Evolutionary conservation across 2,888 invertebrate genomes (phyloP).

Genomic region (Megamerina dolium): DNA sequence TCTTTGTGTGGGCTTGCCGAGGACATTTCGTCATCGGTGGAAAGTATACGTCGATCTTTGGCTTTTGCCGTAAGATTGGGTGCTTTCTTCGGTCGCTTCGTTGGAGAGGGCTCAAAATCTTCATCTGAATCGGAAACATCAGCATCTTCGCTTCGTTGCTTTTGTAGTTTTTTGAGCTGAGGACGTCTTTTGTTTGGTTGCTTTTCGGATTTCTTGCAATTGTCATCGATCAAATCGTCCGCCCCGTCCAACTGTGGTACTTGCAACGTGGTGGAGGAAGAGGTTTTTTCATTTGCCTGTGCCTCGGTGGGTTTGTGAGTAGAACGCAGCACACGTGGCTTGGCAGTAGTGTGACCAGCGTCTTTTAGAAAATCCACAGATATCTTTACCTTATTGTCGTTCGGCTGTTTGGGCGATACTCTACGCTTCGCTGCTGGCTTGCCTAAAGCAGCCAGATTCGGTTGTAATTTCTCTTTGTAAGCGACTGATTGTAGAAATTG

Average conservation of each 20-base stretch:
- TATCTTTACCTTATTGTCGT: constrained; percentile 20
- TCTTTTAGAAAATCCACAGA: constrained; percentile 22
- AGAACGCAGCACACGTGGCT: constrained; percentile 28
- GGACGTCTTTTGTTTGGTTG: constrained; percentile 20
- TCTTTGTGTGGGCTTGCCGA: constrained; percentile 49
- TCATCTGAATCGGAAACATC: constrained; percentile 37
- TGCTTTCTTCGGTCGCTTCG: constrained; percentile 31
- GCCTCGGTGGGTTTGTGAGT: constrained; percentile 25
- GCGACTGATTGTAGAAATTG: constrained; percentile 28
- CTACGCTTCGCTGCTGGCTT: constrained; percentile 7
- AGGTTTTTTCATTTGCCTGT: constrained; percentile 7
- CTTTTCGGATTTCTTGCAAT: constrained; percentile 6
- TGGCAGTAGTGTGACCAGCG: background rate
- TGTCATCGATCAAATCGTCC: constrained; percentile 40
- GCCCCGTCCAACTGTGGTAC: constrained; percentile 57
- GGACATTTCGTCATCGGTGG: constrained; percentile 55
- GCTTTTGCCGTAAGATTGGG: constrained; percentile 25
- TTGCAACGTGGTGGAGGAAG: no score
- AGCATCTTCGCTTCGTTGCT: constrained; percentile 19
- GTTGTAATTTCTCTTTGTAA: constrained; percentile 20
- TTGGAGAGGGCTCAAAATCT: constrained; percentile 35
- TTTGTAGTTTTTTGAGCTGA: constrained; percentile 27
- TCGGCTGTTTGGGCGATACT: constrained; percentile 18
- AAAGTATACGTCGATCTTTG: constrained; percentile 56
- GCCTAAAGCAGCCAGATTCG: background rate